Percentiles rank a stretch among this genome's conserved stretches.
Conservation (phyloP, 2,888 invertebrate species). For the Lepidocyrtinus sp. region DNA sequence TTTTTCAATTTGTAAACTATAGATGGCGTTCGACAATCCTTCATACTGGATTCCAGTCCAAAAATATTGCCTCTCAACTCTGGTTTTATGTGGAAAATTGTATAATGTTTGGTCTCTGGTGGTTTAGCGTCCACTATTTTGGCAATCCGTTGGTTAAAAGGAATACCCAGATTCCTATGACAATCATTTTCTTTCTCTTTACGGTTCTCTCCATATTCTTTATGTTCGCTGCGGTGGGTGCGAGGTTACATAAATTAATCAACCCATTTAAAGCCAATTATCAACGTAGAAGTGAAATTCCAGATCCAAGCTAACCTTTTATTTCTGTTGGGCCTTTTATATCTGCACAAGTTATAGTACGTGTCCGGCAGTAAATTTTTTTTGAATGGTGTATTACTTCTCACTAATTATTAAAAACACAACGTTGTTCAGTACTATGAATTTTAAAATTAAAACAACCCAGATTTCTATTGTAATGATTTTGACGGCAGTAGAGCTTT, state of each 20-base stretch:
- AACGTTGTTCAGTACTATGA: too few species aligned
- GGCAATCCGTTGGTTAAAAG: constrained; percentile 4
- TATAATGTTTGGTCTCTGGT: constrained; percentile 62
- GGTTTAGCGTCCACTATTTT: constrained; percentile 28
- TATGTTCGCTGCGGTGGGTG: constrained; percentile 54
- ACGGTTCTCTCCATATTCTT: constrained; percentile 52
- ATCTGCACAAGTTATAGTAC: too few species aligned
- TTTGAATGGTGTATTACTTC: too few species aligned
- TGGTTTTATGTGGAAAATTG: constrained; percentile 67
- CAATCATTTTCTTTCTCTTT: constrained; percentile 39
- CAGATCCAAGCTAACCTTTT: too few species aligned
- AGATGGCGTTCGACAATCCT: constrained; percentile 66
- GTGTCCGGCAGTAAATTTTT: too few species aligned
- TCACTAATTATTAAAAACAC: too few species aligned
- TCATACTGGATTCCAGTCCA: constrained; percentile 65
- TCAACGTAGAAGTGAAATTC: too few species aligned
- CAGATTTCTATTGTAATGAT: too few species aligned
- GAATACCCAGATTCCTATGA: constrained; percentile 37
- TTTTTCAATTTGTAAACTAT: too few species aligned
- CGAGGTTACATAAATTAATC: constrained; percentile 45
- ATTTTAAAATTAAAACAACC: too few species aligned
- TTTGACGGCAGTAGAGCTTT: too few species aligned
- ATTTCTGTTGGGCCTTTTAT: too few species aligned
- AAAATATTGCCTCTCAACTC: constrained; percentile 64
- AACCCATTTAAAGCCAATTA: constrained; percentile 40